A percentile compares a stretch with the other conserved stretches of the same genome.
Evolutionary conservation across 2,888 invertebrate genomes (phyloP).

Genomic region (Latrodectus elegans): DNA sequence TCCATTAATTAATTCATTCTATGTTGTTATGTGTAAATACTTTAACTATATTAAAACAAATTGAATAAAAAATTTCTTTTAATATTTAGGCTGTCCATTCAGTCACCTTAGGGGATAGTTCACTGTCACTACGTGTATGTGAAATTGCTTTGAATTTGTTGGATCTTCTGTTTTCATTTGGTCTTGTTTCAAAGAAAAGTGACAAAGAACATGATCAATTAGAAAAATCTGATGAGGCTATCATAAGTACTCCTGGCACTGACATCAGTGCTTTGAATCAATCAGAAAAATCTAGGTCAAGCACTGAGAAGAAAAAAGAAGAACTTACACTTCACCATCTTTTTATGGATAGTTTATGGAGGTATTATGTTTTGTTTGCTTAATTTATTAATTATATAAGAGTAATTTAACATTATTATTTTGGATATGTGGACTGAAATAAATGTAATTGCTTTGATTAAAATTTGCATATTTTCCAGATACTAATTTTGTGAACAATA

Average conservation of each 20-base stretch:
- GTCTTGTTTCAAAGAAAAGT: slow-evolving; percentile 77
- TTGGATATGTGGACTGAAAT: too few relatives aligned
- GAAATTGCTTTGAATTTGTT: slow-evolving; percentile 94
- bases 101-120: slow-evolving; percentile 88
- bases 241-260: slow-evolving; percentile 58
- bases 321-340: slow-evolving; percentile 80
- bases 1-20: neutral
- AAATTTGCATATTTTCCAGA: neutral
- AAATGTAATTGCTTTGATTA: too few relatives aligned
- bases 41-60: neutral
- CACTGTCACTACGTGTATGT: slow-evolving; percentile 89
- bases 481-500: neutral
- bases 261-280: slow-evolving; percentile 52
- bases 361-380: slow-evolving; percentile 36
- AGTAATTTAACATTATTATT: neutral
- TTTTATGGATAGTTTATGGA: slow-evolving; percentile 81
- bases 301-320: slow-evolving; percentile 60
- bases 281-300: slow-evolving; percentile 50
- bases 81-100: slow-evolving; percentile 86
- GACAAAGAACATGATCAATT: slow-evolving; percentile 56
- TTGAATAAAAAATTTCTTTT: neutral
- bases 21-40: neutral
- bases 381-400: neutral
- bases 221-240: slow-evolving; percentile 55
- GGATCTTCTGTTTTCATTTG: slow-evolving; percentile 92